These are phyloP conservation scores for Felis chaus DNA, from an alignment of 2,113 vertebrate genomes.

Conservation along the genomic window DNA sequence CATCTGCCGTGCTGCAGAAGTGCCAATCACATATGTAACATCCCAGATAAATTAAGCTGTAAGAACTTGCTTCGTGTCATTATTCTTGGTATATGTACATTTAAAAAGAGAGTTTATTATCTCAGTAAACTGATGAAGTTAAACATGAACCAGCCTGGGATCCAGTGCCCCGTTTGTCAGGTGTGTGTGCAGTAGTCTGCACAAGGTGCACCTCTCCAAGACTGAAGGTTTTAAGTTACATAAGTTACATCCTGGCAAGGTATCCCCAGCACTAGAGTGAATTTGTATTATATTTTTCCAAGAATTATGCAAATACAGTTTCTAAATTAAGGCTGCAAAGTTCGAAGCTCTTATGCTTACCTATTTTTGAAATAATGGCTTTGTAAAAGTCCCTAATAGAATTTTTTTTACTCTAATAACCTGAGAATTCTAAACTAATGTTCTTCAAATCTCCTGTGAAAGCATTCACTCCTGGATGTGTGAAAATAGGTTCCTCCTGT, in stretches of 20 bases:
- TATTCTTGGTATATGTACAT: not conserved
- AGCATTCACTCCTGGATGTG: not conserved
- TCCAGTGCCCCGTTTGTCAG: fast-evolving
- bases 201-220: not conserved
- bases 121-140: not conserved
- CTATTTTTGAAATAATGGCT: slow-evolving; percentile 52
- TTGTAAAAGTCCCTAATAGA: not conserved
- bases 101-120: not conserved
- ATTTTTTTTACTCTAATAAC: slow-evolving; percentile 30
- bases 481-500: not conserved
- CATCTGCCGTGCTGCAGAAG: not conserved
- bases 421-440: slow-evolving; percentile 20
- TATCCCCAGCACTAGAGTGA: not conserved
- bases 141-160: not conserved
- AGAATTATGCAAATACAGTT: slow-evolving; percentile 36
- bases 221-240: not conserved
- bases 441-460: not conserved
- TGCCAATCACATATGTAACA: not conserved
- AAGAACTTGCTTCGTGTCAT: not conserved
- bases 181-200: not conserved
- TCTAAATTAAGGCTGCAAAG: slow-evolving; percentile 34
- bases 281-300: not conserved
- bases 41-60: not conserved
- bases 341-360: not conserved
- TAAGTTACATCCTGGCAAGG: not conserved